These are phyloP conservation scores for Pachyseris speciosa DNA, from an alignment of 64 coral and sea anemone species.

Conservation along the genomic window DNA sequence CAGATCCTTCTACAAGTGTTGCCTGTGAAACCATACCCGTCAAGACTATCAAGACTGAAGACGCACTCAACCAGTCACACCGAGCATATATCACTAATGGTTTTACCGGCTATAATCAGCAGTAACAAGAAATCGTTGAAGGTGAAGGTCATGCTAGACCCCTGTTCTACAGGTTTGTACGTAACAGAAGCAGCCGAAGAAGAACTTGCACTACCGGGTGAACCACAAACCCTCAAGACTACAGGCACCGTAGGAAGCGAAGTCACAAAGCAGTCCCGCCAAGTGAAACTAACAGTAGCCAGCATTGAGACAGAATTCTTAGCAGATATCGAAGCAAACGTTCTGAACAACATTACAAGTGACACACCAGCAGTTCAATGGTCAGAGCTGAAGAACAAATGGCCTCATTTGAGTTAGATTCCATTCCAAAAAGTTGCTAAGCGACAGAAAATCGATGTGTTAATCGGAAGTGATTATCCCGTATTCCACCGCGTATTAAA, in stretches of 20 bases:
- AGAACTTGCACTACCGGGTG: conserved; percentile 35
- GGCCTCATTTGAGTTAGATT: conserved; percentile 56
- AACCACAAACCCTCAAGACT: conserved; percentile 34
- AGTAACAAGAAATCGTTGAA: conserved; percentile 22
- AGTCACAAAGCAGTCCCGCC: neutral
- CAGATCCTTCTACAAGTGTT: no score
- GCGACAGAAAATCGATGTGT: conserved; percentile 38
- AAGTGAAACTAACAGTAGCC: conserved; percentile 18
- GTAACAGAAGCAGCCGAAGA: conserved; percentile 48
- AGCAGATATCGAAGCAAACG: conserved; percentile 52
- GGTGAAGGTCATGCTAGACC: conserved; percentile 75
- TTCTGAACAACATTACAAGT: conserved; percentile 66
- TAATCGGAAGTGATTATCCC: no score
- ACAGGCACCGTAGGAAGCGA: conserved; percentile 44
- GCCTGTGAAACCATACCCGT: neutral
- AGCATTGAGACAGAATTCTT: conserved; percentile 50
- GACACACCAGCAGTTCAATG: conserved; percentile 59
- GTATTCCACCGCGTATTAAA: no score
- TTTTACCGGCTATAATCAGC: conserved; percentile 44
- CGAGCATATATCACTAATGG: conserved; percentile 57
- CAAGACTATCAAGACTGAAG: neutral
- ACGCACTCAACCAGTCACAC: conserved; percentile 20
- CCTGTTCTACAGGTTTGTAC: conserved; percentile 63
- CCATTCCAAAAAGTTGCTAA: conserved; percentile 25
- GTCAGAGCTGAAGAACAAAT: conserved; percentile 66